Evolutionary conservation across 2,113 vertebrate species (phyloP).

Genomic region (Hydrochoerus hydrochaeris): DNA sequence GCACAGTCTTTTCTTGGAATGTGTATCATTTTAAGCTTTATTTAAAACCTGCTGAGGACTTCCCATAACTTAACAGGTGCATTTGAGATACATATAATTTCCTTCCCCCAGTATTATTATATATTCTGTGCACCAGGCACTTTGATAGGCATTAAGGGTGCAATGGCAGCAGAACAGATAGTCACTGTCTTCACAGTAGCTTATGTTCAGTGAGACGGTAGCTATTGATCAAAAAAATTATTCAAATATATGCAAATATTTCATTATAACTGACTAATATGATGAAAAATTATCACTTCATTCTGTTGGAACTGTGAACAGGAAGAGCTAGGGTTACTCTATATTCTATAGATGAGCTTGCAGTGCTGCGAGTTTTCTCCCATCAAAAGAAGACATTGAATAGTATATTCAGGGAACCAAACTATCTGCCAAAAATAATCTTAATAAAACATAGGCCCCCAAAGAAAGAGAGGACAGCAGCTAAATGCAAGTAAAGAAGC

Average conservation of each 20-base stretch:
- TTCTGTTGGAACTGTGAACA: not conserved
- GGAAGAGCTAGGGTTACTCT: not conserved
- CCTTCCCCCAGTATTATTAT: not conserved
- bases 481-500: not conserved
- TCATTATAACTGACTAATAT: not conserved
- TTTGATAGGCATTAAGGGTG: not conserved
- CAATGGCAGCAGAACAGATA: not conserved
- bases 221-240: not conserved
- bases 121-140: not conserved
- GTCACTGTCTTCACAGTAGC: not conserved
- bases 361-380: not conserved
- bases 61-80: not conserved
- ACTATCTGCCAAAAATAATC: not conserved
- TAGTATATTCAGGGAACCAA: not conserved
- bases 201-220: conserved; percentile 28
- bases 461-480: not conserved
- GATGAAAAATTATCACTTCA: not conserved
- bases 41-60: not conserved
- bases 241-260: not conserved
- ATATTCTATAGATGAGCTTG: not conserved
- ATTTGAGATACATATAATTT: not conserved
- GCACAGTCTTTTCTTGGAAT: not conserved
- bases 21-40: not conserved
- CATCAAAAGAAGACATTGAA: conserved; percentile 11
- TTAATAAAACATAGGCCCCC: not conserved